Evolutionary conservation across 2,797 vertebrate species (phyloP).

Genomic region (Halcyon badia): DNA sequence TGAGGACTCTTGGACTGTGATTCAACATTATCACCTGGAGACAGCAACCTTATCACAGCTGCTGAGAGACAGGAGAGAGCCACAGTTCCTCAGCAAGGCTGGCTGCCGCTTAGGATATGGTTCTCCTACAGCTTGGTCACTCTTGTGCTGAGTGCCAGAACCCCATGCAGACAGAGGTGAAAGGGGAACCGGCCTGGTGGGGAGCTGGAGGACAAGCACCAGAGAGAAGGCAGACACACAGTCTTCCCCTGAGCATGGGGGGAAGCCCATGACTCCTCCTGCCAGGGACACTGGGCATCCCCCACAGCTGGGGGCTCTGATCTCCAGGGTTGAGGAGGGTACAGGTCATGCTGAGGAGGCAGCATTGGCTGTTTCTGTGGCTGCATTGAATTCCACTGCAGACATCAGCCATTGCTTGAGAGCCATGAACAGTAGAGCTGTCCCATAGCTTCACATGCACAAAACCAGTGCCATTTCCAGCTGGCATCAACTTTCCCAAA

Average conservation of each 20-base stretch:
- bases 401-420: neutral
- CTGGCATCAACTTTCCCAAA: neutral
- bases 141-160: neutral
- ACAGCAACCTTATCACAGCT: neutral
- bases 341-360: neutral
- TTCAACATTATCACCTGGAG: neutral
- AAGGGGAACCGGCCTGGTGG: neutral
- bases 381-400: fast-evolving
- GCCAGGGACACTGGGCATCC: neutral
- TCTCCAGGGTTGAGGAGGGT: neutral
- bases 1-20: neutral
- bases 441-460: neutral
- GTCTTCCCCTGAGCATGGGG: neutral
- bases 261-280: neutral
- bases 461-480: neutral
- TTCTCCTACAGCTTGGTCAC: fast-evolving
- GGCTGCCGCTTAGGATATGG: no score
- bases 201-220: neutral
- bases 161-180: neutral
- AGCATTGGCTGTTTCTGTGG: neutral
- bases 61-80: neutral
- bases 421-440: neutral
- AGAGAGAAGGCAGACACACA: neutral
- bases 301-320: fast-evolving
- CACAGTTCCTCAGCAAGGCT: neutral